phyloP scores from a whole-genome alignment of 1,140 invertebrate species.

The Ruditapes philippinarum region DNA sequence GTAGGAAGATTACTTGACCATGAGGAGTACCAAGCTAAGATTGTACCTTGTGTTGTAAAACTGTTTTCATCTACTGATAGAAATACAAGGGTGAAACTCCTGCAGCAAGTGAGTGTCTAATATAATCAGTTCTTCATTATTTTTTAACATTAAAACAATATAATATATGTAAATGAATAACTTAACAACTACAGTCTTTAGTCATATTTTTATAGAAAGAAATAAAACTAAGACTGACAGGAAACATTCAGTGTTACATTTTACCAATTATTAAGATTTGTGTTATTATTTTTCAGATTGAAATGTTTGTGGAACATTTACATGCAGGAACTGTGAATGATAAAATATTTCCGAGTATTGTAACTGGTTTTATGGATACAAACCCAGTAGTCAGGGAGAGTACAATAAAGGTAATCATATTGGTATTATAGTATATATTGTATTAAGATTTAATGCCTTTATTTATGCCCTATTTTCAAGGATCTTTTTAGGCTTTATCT shows the following conservation, averaged over 20 bases:
- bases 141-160: too few relatives aligned
- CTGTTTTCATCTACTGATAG: constrained; percentile 98
- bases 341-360: constrained; percentile 96
- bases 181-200: too few relatives aligned
- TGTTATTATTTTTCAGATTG: constrained; percentile 83
- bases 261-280: background rate
- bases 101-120: constrained; percentile 96
- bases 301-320: constrained; percentile 88
- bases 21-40: constrained; percentile 97
- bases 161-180: too few relatives aligned
- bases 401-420: constrained; percentile 98
- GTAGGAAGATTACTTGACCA: constrained; percentile 95
- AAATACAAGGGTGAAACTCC: constrained; percentile 95
- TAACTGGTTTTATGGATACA: constrained; percentile 98
- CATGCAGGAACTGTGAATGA: constrained; percentile 92
- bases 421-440: too few relatives aligned
- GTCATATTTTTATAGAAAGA: too few relatives aligned
- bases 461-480: too few relatives aligned
- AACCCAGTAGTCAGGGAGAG: constrained; percentile 98
- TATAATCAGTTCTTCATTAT: too few relatives aligned
- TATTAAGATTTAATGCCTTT: too few relatives aligned
- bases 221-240: too few relatives aligned
- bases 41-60: constrained; percentile 99
- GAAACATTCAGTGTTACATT: too few relatives aligned
- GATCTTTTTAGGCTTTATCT: too few relatives aligned